phyloP scores from a whole-genome alignment of 2,888 invertebrate species.

The Didymodactylos carnosus region DNA sequence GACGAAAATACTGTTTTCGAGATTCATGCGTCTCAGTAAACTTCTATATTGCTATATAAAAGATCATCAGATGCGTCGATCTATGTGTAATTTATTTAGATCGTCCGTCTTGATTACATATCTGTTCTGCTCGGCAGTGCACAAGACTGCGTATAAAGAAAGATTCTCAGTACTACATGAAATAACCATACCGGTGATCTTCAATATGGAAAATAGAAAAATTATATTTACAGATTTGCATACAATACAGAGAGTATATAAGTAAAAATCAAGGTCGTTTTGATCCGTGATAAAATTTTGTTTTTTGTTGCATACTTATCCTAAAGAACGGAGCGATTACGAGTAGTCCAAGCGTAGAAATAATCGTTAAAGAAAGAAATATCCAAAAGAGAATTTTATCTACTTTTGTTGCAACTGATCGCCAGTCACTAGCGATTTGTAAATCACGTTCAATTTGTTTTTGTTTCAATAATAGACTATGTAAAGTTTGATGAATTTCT shows the following conservation, averaged over 20 bases:
- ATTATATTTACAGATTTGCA: not conserved
- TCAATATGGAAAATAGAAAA: too few relatives aligned
- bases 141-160: too few relatives aligned
- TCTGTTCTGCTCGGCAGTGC: too few relatives aligned
- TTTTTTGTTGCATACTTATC: not conserved
- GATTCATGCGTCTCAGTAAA: too few relatives aligned
- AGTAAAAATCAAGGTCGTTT: not conserved
- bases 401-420: conserved; percentile 38
- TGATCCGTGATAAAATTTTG: not conserved
- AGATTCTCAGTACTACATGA: too few relatives aligned
- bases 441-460: conserved; percentile 29
- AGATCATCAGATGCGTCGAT: too few relatives aligned
- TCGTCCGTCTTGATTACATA: too few relatives aligned
- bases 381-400: conserved; percentile 41
- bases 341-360: conserved; percentile 37
- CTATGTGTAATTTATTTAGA: too few relatives aligned
- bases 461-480: conserved; percentile 28
- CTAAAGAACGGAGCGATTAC: conserved; percentile 35
- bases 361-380: conserved; percentile 37
- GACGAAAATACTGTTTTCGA: too few relatives aligned
- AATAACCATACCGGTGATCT: too few relatives aligned
- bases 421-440: conserved; percentile 40
- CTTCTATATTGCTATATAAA: too few relatives aligned
- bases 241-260: not conserved
- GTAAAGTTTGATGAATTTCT: conserved; percentile 27